Evolutionary conservation across 1,140 invertebrate species (phyloP), one percentile per base, ranked within the genome.

Genomic region (Pseudobourletiella spinata): DNA sequence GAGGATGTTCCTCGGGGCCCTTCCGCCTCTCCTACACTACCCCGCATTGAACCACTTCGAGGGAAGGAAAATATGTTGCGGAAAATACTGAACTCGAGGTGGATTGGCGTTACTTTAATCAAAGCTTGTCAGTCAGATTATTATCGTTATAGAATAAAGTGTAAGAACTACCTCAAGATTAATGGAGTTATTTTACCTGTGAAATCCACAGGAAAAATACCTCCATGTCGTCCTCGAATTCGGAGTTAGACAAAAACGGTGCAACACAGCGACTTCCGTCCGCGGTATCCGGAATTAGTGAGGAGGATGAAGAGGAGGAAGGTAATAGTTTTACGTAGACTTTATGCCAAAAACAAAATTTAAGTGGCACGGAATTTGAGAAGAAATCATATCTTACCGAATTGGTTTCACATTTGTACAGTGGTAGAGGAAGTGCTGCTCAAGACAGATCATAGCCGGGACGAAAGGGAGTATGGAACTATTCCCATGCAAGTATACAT

Each of bases 391-490:
- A n/a, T n/a, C n/a, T n/a, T n/a, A n/a, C n/a, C n/a, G n/a, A n/a
- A n/a, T n/a, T n/a, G n/a, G n/a, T 57, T 46, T 29, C 3, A 39
- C 32, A n/a, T 59, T 48, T 42, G 20, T 46, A n/a, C 50, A 58
- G 63, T 59, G 43, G 54, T 20, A 25, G 68, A 70, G 39, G 57
- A 61, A 44, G 54, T 35, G 35, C 35, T 66, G n/a, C 29, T 66
- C 2, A 26, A 24, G 44, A 18, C 26, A 2, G 60, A 69, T 15
- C 20, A 24, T n/a, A 69, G 64, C 44, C 51, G 79, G 46, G 82
- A 82, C 64, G 81, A 84, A 66, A 71, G 81, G 65, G 82, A 84
- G 70, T 81, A 81, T 67, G 83, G 84, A 1, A 77, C 80, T 66
- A 83, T 86, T 63, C 79, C 80, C 20, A 71, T 73, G 60, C 75